Conservation (phyloP, 2,797 vertebrate species). For the Hapalemur alaotrensis region DNA sequence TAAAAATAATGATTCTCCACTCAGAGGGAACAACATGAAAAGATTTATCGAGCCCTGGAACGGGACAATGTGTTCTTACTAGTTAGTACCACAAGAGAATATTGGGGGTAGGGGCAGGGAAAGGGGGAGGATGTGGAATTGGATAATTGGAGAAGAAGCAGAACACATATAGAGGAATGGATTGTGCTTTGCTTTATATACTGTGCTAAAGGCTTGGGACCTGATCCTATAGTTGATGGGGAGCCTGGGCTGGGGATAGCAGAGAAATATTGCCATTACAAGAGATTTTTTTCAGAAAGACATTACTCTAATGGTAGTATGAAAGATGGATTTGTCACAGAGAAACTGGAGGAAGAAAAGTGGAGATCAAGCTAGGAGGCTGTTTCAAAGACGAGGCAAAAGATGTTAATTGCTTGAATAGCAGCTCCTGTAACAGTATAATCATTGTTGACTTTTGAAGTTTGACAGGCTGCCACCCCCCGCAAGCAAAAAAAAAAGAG, state of each 20-base stretch:
- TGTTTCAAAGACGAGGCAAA: not conserved
- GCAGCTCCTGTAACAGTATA: not conserved
- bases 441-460: not conserved
- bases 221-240: not conserved
- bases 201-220: not conserved
- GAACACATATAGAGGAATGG: not conserved
- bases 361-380: not conserved
- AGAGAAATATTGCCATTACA: not conserved
- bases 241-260: not conserved
- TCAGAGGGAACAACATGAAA: not conserved
- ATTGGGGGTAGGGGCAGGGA: not conserved
- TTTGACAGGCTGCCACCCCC: not conserved
- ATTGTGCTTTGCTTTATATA: not conserved
- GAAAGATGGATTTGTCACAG: not conserved
- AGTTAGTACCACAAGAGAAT: not conserved
- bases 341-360: not conserved
- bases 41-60: not conserved
- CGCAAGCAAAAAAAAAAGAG: not conserved
- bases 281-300: not conserved
- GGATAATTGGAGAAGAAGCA: not conserved
- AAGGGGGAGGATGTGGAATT: rapidly evolving
- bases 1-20: not conserved
- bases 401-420: not conserved
- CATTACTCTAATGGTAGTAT: not conserved
- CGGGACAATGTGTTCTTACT: not conserved